phyloP scores from a whole-genome alignment of 2,888 invertebrate genomes.

The Philereme vetulata region DNA sequence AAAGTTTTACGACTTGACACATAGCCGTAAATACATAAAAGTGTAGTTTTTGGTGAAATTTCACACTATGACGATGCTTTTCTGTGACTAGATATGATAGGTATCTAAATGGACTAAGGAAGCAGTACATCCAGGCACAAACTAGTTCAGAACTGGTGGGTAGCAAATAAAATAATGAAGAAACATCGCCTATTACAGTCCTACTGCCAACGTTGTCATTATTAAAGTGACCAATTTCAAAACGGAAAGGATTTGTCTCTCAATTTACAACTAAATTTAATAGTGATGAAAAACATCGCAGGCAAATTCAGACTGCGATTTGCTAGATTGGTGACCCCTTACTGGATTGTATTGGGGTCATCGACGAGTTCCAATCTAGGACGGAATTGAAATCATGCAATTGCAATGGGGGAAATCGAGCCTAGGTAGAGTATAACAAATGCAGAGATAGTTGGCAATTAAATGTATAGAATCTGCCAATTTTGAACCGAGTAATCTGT shows the following conservation, averaged over 20 bases:
- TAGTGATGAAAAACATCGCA: constrained; percentile 14
- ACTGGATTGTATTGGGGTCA: constrained; percentile 14
- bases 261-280: constrained; percentile 21
- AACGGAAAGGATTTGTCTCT: constrained; percentile 25
- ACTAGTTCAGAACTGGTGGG: constrained; percentile 28
- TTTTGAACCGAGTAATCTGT: constrained; percentile 16
- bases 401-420: constrained; percentile 17
- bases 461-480: constrained; percentile 5
- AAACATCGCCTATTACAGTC: constrained; percentile 35
- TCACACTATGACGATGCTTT: no score
- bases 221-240: constrained; percentile 27
- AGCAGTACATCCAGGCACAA: constrained; percentile 5
- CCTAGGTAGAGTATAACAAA: not conserved
- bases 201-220: constrained; percentile 28
- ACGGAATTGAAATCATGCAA: constrained; percentile 14
- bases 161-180: constrained; percentile 34
- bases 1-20: no score
- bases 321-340: constrained; percentile 12
- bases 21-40: no score
- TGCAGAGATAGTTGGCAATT: not conserved
- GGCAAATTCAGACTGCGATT: constrained; percentile 1
- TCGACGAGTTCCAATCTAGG: constrained; percentile 14
- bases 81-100: not conserved
- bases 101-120: constrained; percentile 15
- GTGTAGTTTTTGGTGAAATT: no score